phyloP scores from a whole-genome alignment of 1,140 invertebrate species.

The Centruroides sculpturatus region DNA sequence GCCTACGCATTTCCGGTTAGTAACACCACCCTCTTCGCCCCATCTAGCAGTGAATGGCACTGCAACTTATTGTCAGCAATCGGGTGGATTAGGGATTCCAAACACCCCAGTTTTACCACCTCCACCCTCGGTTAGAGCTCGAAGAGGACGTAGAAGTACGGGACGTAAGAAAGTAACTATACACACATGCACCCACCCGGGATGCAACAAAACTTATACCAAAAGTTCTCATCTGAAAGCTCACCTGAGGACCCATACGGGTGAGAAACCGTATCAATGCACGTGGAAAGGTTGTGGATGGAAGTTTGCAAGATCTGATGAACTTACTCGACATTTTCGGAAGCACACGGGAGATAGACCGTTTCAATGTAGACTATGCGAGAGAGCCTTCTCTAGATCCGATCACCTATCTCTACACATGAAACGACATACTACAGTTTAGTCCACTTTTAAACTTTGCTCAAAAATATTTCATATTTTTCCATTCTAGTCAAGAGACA shows the following conservation, averaged over 20 bases:
- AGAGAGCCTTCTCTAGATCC: constrained; percentile 35
- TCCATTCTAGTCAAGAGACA: too few species aligned
- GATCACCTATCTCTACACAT: constrained; percentile 38
- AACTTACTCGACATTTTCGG: constrained; percentile 36
- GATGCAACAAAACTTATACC: constrained; percentile 52
- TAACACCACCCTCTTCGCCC: constrained; percentile 42
- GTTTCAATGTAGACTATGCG: constrained; percentile 30
- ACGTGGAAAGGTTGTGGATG: constrained; percentile 42
- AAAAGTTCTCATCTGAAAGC: constrained; percentile 57
- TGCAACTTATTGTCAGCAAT: neutral
- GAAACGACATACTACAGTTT: constrained; percentile 29
- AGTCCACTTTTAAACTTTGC: neutral
- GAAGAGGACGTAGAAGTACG: constrained; percentile 29
- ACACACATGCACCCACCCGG: constrained; percentile 46
- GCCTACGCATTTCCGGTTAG: constrained; percentile 26
- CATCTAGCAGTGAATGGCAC: constrained; percentile 30
- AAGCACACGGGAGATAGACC: constrained; percentile 33
- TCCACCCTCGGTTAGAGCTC: constrained; percentile 1
- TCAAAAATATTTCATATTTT: too few species aligned
- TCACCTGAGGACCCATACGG: constrained; percentile 47
- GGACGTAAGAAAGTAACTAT: constrained; percentile 35
- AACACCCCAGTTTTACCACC: neutral
- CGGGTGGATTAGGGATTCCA: neutral
- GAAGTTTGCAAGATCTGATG: constrained; percentile 44
- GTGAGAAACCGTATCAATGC: constrained; percentile 43